These are phyloP conservation scores for Mareca strepera DNA, from an alignment of 2,797 vertebrate species.

Conservation along the genomic window DNA sequence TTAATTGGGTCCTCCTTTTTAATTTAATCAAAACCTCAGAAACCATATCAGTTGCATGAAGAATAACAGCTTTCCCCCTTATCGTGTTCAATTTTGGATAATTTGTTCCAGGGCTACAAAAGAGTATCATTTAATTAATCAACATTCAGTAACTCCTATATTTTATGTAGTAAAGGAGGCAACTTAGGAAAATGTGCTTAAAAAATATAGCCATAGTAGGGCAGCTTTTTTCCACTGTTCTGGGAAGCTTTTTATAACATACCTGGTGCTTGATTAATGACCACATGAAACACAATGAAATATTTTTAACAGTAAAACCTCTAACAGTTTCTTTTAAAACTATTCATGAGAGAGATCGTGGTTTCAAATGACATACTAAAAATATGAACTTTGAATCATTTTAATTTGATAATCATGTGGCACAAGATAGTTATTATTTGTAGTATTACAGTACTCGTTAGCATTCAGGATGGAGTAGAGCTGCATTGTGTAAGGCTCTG, in stretches of 20 bases:
- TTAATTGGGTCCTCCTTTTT: conserved; percentile 62
- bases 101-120: conserved; percentile 37
- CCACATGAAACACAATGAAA: background rate
- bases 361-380: background rate
- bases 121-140: conserved; percentile 66
- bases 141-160: background rate
- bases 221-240: background rate
- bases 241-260: conserved; percentile 38
- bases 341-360: background rate
- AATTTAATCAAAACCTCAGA: conserved; percentile 62
- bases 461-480: background rate
- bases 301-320: conserved; percentile 35
- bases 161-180: background rate
- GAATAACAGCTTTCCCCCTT: conserved; percentile 42
- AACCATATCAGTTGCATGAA: conserved; percentile 36
- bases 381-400: background rate
- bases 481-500: background rate
- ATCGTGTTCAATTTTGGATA: conserved; percentile 47
- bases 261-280: conserved; percentile 7
- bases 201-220: background rate
- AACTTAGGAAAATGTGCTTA: conserved; percentile 12
- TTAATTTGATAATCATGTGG: background rate
- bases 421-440: background rate
- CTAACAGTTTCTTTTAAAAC: background rate
- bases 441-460: background rate